Conservation (phyloP, 2,797 vertebrate genomes). For the Taeniopygia guttata region DNA sequence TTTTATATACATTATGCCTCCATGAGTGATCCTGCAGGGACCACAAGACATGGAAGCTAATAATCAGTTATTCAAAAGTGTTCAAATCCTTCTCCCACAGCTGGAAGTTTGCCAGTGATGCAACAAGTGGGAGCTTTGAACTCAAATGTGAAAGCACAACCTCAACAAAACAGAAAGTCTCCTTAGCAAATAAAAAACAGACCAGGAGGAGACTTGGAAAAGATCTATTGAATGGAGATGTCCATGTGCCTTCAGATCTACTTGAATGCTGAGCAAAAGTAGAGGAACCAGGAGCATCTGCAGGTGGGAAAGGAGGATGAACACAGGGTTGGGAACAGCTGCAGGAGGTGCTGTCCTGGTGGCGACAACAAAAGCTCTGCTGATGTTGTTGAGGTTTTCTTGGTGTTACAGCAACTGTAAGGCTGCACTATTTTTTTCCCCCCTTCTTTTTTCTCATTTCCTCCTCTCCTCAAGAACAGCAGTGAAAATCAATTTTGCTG, state of each 20-base stretch:
- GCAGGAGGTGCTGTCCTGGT: neutral
- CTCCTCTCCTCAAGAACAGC: neutral
- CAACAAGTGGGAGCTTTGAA: conserved; percentile 10
- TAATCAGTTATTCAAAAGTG: conserved; percentile 1
- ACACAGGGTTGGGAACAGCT: neutral
- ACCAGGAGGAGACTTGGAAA: neutral
- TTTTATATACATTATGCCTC: conserved; percentile 50
- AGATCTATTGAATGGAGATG: neutral
- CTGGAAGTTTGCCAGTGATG: neutral
- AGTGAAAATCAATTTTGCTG: neutral
- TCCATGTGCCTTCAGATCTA: conserved; percentile 16
- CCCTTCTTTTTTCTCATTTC: neutral
- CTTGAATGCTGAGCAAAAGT: neutral
- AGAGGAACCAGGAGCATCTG: neutral
- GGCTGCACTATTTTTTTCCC: neutral
- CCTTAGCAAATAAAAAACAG: neutral
- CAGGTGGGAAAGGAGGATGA: neutral
- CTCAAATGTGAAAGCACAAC: neutral
- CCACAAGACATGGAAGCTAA: neutral
- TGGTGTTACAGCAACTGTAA: neutral
- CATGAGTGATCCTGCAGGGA: neutral
- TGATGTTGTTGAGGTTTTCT: neutral
- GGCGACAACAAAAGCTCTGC: neutral
- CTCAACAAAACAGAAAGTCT: neutral
- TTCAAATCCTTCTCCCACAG: neutral